phyloP scores from a whole-genome alignment of 2,113 vertebrate genomes.

The Odontophorus gujanensis region DNA sequence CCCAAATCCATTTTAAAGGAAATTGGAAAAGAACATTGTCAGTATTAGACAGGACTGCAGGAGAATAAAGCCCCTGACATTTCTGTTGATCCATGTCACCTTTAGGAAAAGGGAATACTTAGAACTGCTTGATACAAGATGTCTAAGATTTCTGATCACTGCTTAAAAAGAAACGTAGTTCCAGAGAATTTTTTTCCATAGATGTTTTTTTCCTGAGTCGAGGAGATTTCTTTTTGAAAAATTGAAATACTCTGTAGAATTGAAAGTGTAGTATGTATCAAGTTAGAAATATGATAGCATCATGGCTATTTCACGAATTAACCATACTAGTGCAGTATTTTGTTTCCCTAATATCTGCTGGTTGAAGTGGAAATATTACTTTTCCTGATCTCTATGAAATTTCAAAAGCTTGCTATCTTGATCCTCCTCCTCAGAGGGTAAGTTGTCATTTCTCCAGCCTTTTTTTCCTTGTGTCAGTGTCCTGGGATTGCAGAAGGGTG shows the following conservation, averaged over 20 bases:
- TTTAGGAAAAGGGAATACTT: not conserved
- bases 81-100: not conserved
- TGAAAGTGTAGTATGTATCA: not conserved
- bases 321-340: not conserved
- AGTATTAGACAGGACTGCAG: slow-evolving; percentile 12
- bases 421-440: too few relatives aligned
- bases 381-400: not conserved
- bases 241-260: not conserved
- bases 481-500: too few relatives aligned
- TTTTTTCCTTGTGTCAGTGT: too few relatives aligned
- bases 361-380: not conserved
- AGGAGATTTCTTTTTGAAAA: not conserved
- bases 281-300: not conserved
- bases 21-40: slow-evolving; percentile 34
- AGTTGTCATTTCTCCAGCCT: too few relatives aligned
- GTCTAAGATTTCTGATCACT: not conserved
- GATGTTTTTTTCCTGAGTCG: not conserved
- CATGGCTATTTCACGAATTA: not conserved
- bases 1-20: slow-evolving; percentile 13
- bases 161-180: not conserved
- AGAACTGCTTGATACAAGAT: not conserved
- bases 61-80: not conserved
- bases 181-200: not conserved
- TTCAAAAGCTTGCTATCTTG: not conserved
- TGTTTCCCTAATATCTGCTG: not conserved